phyloP scores from a whole-genome alignment of 2,888 invertebrate genomes.

The Caradrina clavipalpis region DNA sequence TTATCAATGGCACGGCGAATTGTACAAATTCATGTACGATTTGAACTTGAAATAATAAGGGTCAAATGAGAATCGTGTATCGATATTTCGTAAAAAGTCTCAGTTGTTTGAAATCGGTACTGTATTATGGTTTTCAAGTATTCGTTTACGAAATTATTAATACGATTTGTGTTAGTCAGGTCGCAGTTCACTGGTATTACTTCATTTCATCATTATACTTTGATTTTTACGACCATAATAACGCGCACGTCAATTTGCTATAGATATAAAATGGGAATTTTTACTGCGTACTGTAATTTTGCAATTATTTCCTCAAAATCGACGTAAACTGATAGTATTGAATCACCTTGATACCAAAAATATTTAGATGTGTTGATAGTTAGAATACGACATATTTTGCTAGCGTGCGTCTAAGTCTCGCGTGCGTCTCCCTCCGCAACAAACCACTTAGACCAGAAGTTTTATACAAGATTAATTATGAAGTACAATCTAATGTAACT shows the following conservation, averaged over 20 bases:
- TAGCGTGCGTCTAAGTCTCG: too few relatives aligned
- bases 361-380: too few relatives aligned
- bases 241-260: conserved; percentile 29
- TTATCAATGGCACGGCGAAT: conserved; percentile 50
- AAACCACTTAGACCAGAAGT: neutral
- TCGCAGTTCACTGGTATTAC: conserved; percentile 50
- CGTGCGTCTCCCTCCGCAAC: neutral
- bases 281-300: conserved; percentile 30
- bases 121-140: conserved; percentile 28
- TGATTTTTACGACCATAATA: conserved; percentile 36
- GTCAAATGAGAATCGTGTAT: conserved; percentile 50
- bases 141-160: conserved; percentile 41
- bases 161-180: conserved; percentile 19
- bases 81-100: conserved; percentile 43
- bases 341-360: too few relatives aligned
- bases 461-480: conserved; percentile 1
- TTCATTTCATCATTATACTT: conserved; percentile 40
- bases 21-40: conserved; percentile 42
- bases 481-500: conserved; percentile 34
- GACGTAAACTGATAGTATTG: neutral
- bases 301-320: neutral
- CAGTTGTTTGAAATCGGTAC: conserved; percentile 29
- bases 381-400: too few relatives aligned
- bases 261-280: conserved; percentile 31
- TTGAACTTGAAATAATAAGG: conserved; percentile 55